Evolutionary conservation across 2,797 vertebrate species (phyloP), one percentile per base, ranked within the genome.

Genomic region (Melanotaenia nigrans): DNA sequence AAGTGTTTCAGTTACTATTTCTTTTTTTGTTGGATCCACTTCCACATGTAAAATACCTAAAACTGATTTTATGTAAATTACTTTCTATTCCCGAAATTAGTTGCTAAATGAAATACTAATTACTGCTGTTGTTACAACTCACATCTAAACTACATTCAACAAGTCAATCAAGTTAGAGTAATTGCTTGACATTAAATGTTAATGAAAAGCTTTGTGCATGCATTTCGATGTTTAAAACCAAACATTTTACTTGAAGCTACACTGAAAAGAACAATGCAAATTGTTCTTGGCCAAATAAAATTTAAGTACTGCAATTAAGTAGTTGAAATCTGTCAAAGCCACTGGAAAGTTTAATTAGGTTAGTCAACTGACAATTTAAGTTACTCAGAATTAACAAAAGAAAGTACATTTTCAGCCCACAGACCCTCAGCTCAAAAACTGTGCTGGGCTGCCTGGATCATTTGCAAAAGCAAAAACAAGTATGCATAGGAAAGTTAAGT

Each of bases 101-200:
- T 49, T 49, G 45, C 20, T 49, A 10, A 49, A n/a, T 49, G n/a
- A 60, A 57, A 70, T 33, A 12, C 60, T 24, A n/a, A 32, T 62
- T 53, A 25, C 7, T 1, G 8, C 8, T 58, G 24, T 56, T 71
- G 40, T 74, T 32, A 40, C 16, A 51, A 54, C 30, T 49, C 36
- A 69, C 28, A n/a, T 69, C 49, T 49, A 56, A 68, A 45, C 49
- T 58, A 65, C 13, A 45, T 54, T 28, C 28, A 53, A 61, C 47
- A 56, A 51, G 55, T 53, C 22, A 65, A 71, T 65, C 61, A 35
- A 47, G 55, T 77, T 66, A 20, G 62, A 68, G 73, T 45, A 42
- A 78, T 55, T 63, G 47, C 36, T 30, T 35, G 25, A 70, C 62
- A 61, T 71, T 71, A 63, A 63, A 47, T 42, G 53, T 55, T 42